Evolutionary conservation across 2,113 vertebrate species (phyloP), one percentile per base, ranked within the genome.

Genomic region (Scalopus aquaticus): DNA sequence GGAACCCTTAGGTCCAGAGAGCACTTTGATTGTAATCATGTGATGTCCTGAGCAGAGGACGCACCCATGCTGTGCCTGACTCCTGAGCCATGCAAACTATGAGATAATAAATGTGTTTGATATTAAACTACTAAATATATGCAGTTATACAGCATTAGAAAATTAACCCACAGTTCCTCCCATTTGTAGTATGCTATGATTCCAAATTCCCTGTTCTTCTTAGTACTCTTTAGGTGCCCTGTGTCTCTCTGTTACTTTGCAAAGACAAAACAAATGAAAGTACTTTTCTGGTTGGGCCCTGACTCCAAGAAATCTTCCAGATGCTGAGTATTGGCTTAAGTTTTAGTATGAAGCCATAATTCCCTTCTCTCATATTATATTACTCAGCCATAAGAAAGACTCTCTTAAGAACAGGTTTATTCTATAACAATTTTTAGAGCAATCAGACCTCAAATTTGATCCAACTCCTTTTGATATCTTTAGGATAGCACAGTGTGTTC

Each of bases 381-480:
- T 72, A 51, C 37, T 69, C 44, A 93, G 37, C n/a, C 60, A 15
- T 8, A 9, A 72, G 84, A 80, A 95, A 79, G 56, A 56, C 62
- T 79, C 15, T 42, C 70, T 62, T 74, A 62, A 54, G 58, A 78
- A 77, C 78, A 88, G 16, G 20, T 51, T 91, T 86, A 72, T 77
- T 84, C 73, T 76, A 1, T 72, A 56, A 92, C 56, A 26, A 3
- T 86, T 86, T 83, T 83, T 83, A 70, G 26, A 69, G 42, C 65
- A 90, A 78, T 90, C 51, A 92, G 56, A 82, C 64, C 42, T 82
- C 69, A 62, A 26, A 22, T 8, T 67, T 32, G 46, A 42, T 67
- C 24, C 28, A 32, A 1, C 9, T 65, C 20, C 32, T 65, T 78
- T 65, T 77, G 28, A 16, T 86, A 37, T 62, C 74, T 72, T 42